Conservation (phyloP, 2,888 invertebrate genomes). For the Cremastinae sp. region DNA sequence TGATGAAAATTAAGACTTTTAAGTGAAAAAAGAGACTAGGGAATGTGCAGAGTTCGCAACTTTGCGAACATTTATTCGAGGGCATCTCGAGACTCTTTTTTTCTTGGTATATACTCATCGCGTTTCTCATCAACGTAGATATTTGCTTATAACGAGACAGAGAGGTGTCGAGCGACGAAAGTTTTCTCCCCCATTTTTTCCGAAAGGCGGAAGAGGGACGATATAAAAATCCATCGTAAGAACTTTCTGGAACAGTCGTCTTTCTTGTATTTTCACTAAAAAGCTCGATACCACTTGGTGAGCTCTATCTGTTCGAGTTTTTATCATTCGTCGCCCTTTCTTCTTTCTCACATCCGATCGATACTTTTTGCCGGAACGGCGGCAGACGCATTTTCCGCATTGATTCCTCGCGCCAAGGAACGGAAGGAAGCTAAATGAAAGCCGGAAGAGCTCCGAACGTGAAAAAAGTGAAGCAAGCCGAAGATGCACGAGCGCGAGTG, state of each 20-base stretch:
- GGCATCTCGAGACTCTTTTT: slow-evolving; percentile 34
- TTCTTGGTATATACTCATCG: slow-evolving; percentile 40
- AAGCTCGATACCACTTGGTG: slow-evolving; percentile 12
- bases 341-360: slow-evolving; percentile 20
- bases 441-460: slow-evolving; percentile 5
- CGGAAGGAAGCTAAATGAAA: slow-evolving; percentile 10
- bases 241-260: slow-evolving; percentile 22
- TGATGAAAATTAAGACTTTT: slow-evolving; percentile 39
- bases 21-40: background rate
- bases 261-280: slow-evolving; percentile 8
- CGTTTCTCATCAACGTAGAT: slow-evolving; percentile 28
- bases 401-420: slow-evolving; percentile 28
- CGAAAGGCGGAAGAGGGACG: slow-evolving; percentile 3
- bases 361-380: slow-evolving; percentile 12
- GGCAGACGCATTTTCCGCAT: slow-evolving; percentile 32
- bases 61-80: slow-evolving; percentile 61
- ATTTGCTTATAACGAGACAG: slow-evolving; percentile 11
- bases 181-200: slow-evolving; percentile 22
- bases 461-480: background rate
- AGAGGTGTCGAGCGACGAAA: slow-evolving; percentile 45
- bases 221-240: slow-evolving; percentile 34
- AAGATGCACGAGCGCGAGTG: background rate
- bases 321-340: slow-evolving; percentile 17
- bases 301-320: slow-evolving; percentile 17
- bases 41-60: slow-evolving; percentile 14